Conservation (phyloP, 2,113 vertebrate genomes). For the Rhombomys opimus region DNA sequence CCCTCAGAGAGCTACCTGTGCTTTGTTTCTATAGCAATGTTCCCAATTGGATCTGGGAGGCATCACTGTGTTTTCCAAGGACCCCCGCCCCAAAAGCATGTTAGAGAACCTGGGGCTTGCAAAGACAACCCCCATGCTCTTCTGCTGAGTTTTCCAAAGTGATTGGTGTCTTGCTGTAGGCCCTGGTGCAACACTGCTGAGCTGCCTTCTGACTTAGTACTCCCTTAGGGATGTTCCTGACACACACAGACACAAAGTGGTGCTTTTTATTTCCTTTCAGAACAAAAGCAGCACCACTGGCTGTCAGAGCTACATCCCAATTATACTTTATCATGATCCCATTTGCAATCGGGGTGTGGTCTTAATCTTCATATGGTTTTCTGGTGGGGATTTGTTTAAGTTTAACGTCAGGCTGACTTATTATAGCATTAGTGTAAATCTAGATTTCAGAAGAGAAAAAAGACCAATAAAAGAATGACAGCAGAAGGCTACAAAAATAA, state of each 20-base stretch:
- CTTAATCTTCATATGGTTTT: background rate
- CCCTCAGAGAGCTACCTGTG: background rate
- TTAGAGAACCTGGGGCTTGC: background rate
- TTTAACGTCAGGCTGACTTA: slow-evolving; percentile 23
- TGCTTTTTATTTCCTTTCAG: slow-evolving; percentile 9
- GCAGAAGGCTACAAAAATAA: slow-evolving; percentile 20
- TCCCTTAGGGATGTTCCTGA: background rate
- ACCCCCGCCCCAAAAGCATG: background rate
- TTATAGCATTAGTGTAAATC: background rate
- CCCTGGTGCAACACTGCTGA: background rate
- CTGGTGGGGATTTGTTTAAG: background rate
- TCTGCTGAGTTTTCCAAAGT: background rate
- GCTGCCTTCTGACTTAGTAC: background rate
- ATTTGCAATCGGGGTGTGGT: background rate
- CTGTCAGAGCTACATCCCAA: background rate
- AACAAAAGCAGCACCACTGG: background rate
- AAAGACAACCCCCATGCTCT: background rate
- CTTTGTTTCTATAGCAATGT: background rate
- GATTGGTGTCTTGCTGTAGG: background rate
- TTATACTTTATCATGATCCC: background rate
- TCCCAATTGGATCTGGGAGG: background rate
- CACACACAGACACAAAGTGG: background rate
- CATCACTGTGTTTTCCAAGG: background rate
- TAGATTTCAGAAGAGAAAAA: slow-evolving; percentile 38
- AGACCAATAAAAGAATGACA: background rate